A percentile compares a stretch with the other conserved stretches of the same genome.
Evolutionary conservation across 1,140 invertebrate genomes (phyloP).

Genomic region (Mamestra configurata): DNA sequence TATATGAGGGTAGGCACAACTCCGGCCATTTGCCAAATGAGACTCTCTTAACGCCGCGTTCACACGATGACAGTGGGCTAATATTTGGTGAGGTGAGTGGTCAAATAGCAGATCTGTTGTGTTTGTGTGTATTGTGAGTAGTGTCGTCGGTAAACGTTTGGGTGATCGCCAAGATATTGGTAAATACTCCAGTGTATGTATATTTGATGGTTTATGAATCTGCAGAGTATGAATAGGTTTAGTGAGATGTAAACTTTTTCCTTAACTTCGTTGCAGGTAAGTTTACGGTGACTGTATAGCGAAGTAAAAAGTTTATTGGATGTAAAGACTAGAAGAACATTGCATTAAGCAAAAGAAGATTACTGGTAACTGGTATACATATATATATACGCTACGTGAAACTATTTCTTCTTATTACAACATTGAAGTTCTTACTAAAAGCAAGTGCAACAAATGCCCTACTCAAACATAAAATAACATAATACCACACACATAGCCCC

Average conservation of each 20-base stretch:
- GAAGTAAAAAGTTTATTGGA: no score
- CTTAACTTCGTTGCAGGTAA: no score
- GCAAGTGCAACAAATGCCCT: not conserved
- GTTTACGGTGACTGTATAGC: no score
- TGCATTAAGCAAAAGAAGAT: no score
- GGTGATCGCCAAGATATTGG: not conserved
- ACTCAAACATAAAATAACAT: not conserved
- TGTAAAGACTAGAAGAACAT: no score
- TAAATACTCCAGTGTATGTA: not conserved
- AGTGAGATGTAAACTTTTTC: no score
- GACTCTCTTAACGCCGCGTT: constrained; percentile 15
- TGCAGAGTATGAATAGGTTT: not conserved
- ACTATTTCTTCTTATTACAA: no score
- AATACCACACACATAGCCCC: not conserved
- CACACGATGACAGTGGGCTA: not conserved
- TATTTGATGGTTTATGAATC: constrained; percentile 6
- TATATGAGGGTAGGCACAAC: not conserved
- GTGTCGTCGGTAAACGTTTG: not conserved
- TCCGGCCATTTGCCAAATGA: constrained; percentile 33
- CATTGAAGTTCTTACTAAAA: not conserved
- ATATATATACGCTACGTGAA: no score
- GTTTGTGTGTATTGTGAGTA: no score
- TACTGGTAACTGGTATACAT: no score
- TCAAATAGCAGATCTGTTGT: not conserved
- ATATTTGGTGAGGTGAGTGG: constrained; percentile 15